Conservation (phyloP, 2,888 invertebrate species). For the Pegoplata infirma region DNA sequence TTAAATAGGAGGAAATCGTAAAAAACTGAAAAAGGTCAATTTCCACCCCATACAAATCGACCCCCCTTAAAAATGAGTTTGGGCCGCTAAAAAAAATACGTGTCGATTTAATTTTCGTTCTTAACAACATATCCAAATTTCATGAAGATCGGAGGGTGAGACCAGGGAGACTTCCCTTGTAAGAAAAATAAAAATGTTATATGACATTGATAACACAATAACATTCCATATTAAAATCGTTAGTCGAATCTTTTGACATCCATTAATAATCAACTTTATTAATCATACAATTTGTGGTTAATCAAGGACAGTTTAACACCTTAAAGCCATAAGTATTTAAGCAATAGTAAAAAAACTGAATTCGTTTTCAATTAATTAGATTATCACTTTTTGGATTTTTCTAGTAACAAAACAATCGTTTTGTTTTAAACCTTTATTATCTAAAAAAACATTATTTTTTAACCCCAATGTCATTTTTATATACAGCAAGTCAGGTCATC, state of each 20-base stretch:
- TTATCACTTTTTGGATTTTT: neutral
- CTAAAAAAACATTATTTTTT: neutral
- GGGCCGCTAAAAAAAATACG: too few relatives aligned
- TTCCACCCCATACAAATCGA: too few relatives aligned
- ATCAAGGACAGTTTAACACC: neutral
- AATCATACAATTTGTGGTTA: neutral
- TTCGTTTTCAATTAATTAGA: constrained; percentile 12
- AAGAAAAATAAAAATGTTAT: neutral
- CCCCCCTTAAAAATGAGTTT: too few relatives aligned
- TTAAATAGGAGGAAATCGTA: too few relatives aligned
- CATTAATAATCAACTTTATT: neutral
- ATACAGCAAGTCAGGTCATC: constrained; percentile 6
- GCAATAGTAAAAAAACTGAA: neutral
- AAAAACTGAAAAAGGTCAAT: too few relatives aligned
- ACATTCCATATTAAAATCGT: neutral
- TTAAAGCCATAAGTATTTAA: neutral
- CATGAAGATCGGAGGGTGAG: too few relatives aligned
- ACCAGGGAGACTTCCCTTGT: too few relatives aligned
- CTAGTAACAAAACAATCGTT: neutral
- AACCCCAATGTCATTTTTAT: constrained; percentile 6
- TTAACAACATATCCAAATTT: too few relatives aligned
- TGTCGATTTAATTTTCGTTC: too few relatives aligned
- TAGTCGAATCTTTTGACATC: neutral
- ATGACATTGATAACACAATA: neutral
- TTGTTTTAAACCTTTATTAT: neutral